These are phyloP conservation scores for Dermochelys coriacea DNA, from an alignment of 2,797 vertebrate genomes.

Conservation along the genomic window DNA sequence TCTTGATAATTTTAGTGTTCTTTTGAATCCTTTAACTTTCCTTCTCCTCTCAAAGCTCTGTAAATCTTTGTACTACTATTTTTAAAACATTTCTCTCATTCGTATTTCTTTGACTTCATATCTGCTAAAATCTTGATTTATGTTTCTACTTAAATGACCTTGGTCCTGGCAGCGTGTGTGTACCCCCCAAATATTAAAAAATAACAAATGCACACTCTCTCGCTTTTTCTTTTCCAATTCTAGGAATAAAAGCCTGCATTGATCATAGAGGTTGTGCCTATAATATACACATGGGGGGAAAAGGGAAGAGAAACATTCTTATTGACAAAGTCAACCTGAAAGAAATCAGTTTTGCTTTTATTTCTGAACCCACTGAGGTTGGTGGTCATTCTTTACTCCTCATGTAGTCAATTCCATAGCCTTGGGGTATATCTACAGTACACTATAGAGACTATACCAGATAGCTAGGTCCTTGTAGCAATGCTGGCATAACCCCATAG, in stretches of 20 bases:
- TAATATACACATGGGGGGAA: not conserved
- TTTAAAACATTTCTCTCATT: not conserved
- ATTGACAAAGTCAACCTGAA: not conserved
- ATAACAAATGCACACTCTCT: not conserved
- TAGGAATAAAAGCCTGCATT: not conserved
- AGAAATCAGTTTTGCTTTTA: not conserved
- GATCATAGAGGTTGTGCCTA: not conserved
- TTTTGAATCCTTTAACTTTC: not conserved
- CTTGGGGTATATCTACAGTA: not conserved
- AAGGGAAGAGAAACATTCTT: not conserved
- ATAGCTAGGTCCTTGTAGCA: not conserved
- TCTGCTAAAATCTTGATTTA: not conserved
- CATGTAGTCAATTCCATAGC: not conserved
- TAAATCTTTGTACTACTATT: not conserved
- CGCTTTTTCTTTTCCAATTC: not conserved
- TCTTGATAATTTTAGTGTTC: not conserved
- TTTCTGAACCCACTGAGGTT: not conserved
- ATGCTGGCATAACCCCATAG: not conserved
- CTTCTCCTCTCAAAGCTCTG: not conserved
- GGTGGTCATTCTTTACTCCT: not conserved
- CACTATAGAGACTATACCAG: not conserved
- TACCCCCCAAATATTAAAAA: not conserved
- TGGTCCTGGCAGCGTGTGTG: not conserved
- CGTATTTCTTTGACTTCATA: not conserved
- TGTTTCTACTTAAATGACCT: not conserved